phyloP scores from a whole-genome alignment of 2,113 vertebrate genomes.

The Turdus rufiventris region DNA sequence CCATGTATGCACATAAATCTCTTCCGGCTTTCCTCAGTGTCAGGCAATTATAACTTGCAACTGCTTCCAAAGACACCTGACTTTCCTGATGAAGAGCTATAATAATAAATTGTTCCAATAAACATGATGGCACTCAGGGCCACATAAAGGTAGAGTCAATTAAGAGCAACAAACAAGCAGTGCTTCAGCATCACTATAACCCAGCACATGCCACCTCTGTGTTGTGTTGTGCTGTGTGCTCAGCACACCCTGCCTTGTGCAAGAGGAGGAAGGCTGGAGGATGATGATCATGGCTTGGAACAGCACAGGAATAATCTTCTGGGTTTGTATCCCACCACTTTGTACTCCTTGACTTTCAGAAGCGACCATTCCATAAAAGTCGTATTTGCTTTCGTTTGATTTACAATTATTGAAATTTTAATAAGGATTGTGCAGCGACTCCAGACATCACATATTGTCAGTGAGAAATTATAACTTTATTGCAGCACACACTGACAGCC shows the following conservation, averaged over 20 bases:
- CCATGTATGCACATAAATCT: neutral
- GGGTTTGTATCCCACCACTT: conserved; percentile 9
- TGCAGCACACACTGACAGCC: conserved; percentile 73
- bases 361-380: conserved; percentile 61
- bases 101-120: neutral
- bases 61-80: neutral
- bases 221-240: rapidly evolving
- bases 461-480: conserved; percentile 77
- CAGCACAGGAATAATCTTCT: neutral
- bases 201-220: rapidly evolving
- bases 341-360: conserved; percentile 54
- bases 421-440: conserved; percentile 70
- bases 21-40: neutral
- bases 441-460: conserved; percentile 66
- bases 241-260: neutral
- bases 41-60: neutral
- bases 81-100: neutral
- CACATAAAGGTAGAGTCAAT: neutral
- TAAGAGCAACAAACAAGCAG: neutral
- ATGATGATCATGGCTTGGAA: neutral
- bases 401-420: conserved; percentile 79
- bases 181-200: rapidly evolving
- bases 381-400: conserved; percentile 74
- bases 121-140: neutral
- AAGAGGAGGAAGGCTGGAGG: neutral